These are phyloP conservation scores for Mystacides longicornis DNA, from an alignment of 2,888 invertebrate species.

Conservation along the genomic window DNA sequence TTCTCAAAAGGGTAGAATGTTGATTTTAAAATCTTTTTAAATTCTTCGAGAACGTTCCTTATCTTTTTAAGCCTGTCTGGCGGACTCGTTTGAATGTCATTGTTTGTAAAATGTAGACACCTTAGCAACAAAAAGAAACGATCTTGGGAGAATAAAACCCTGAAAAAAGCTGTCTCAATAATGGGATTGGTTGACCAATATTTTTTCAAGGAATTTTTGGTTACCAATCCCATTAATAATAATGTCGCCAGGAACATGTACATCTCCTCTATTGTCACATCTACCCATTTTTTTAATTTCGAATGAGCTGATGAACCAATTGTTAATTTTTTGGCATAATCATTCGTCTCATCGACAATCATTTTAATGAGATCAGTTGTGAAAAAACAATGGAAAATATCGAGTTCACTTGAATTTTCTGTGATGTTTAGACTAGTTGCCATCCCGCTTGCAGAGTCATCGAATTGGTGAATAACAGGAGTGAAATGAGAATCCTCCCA, in stretches of 20 bases:
- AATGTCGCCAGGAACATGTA: not conserved
- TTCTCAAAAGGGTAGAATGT: not conserved
- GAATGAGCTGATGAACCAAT: not conserved
- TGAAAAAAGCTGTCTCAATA: constrained; percentile 1
- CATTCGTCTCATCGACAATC: not conserved
- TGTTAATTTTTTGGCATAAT: not conserved
- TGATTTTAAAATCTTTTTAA: too few relatives aligned
- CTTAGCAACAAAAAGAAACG: not conserved
- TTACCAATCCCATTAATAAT: not conserved
- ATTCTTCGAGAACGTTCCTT: too few relatives aligned
- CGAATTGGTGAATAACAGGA: not conserved
- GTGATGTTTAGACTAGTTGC: not conserved
- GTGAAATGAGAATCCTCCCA: not conserved
- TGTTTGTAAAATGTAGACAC: not conserved
- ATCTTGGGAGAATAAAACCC: not conserved
- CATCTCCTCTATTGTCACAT: not conserved
- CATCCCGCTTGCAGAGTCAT: not conserved
- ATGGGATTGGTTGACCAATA: not conserved
- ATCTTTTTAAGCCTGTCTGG: too few relatives aligned
- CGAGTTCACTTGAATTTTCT: not conserved
- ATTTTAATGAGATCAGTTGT: not conserved
- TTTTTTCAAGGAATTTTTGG: too few relatives aligned
- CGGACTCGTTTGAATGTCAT: not conserved
- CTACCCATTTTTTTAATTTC: not conserved
- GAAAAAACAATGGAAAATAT: not conserved